A percentile compares a stretch with the other conserved stretches of the same genome.
These are phyloP conservation scores for Tipula confusa DNA, from an alignment of 2,888 invertebrate species.

Conservation along the genomic window DNA sequence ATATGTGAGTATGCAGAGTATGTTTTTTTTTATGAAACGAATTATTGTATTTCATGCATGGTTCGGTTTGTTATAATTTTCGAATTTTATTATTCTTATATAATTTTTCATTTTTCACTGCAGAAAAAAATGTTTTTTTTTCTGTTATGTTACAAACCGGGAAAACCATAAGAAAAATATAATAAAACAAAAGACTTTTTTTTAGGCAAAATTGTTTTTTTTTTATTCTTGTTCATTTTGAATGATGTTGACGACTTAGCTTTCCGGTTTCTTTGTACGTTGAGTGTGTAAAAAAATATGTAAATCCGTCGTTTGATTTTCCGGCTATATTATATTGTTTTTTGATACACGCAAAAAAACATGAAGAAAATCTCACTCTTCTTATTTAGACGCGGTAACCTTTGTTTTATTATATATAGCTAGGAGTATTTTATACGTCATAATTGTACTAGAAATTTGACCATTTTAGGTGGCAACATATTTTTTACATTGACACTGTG, in stretches of 20 bases:
- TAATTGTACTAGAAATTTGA: too few relatives aligned
- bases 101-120: not conserved
- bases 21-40: not conserved
- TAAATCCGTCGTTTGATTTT: not conserved
- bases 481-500: not conserved
- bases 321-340: too few relatives aligned
- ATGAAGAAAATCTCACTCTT: too few relatives aligned
- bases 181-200: not conserved
- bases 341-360: too few relatives aligned
- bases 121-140: not conserved
- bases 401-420: too few relatives aligned
- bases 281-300: not conserved
- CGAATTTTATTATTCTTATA: not conserved
- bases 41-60: conserved; percentile 20
- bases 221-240: too few relatives aligned
- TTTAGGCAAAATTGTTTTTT: not conserved
- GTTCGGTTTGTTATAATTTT: not conserved
- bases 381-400: too few relatives aligned
- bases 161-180: not conserved
- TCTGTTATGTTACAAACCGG: not conserved
- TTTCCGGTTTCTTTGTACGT: not conserved
- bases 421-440: too few relatives aligned
- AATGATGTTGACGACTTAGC: not conserved
- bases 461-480: too few relatives aligned
- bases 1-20: not conserved